Base-by-base conservation (phyloP, 2,888 invertebrate genomes). In the Drosophila lacicola region DNA sequence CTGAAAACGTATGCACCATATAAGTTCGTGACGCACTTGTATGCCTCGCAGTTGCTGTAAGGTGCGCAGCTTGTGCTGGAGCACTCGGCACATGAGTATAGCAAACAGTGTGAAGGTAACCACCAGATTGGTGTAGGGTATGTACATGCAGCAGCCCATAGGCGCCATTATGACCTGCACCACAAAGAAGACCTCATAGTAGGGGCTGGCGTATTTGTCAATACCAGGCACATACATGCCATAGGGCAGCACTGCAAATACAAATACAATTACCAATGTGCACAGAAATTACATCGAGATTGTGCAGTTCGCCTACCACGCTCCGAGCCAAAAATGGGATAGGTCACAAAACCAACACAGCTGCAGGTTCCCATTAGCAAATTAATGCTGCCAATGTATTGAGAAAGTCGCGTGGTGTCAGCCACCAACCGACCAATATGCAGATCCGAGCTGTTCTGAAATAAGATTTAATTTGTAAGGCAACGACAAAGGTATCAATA, bases 71-170 rank as follows among this genome's bases (percentile, higher is more conserved):
- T 90, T 86, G 61, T 90, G 70, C 36, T 90, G 90, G 53, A 90
- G 37, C 14, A 90, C 87, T 0, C 75, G 72, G 14, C 87, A 86
- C 86, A 89, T 88, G 4, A 88, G 71, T 13, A 85, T 90, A 37
- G 82, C 90, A 51, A 90, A 90, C 37, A 90, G 69, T 2, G 90
- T 90, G 53, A 85, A 81, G 8, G 90, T 78, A 13, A 89, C 89
- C 36, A 91, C 74, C 41, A 90, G 70, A 61, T 83, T 90, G 3
- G 87, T 74, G 33, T 89, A 90, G 3, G 90, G 84, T 51, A 90
- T 90, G 39, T 90, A 91, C 90, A 91, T 90, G 72, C 85, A 90
- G 53, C 90, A 91, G 37, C 91, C 90, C 73, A 90, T 81, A n/a
- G 90, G 89, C 11, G 90, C 80, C 68, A 90, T 85, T 29, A 90